A percentile compares a stretch with the other conserved stretches of the same genome.
phyloP scores from a whole-genome alignment of 2,113 vertebrate genomes.

The Laterallus jamaicensis region DNA sequence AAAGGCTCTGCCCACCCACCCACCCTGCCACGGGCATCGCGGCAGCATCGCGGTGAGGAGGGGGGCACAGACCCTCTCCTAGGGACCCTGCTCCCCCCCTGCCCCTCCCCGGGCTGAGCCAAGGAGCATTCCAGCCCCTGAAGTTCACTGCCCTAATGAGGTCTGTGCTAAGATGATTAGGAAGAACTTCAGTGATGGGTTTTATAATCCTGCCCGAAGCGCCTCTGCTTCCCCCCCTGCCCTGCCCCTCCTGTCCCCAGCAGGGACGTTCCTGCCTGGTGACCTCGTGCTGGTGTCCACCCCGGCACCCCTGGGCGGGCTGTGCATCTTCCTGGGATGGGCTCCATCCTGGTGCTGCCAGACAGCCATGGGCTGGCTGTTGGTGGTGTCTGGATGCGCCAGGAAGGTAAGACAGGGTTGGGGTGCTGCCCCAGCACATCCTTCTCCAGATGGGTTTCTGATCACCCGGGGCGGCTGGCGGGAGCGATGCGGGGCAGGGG shows the following conservation, averaged over 20 bases:
- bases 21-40: accelerated
- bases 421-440: accelerated
- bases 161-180: background rate
- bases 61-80: background rate
- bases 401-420: too few relatives aligned
- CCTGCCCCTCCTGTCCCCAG: background rate
- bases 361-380: accelerated
- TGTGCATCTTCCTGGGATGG: accelerated
- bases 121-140: background rate
- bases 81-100: background rate
- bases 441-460: background rate
- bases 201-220: background rate
- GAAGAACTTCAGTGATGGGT: background rate
- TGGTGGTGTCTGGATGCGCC: accelerated
- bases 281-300: accelerated
- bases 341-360: accelerated
- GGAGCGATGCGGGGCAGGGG: accelerated
- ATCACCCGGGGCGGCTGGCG: accelerated
- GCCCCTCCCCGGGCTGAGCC: background rate
- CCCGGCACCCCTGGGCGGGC: accelerated
- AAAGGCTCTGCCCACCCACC: background rate
- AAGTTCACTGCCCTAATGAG: background rate
- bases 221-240: background rate
- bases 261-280: accelerated
- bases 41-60: accelerated